These are phyloP conservation scores for Sebastes wilsoni DNA, from an alignment of 2,797 vertebrate species.

Conservation along the genomic window DNA sequence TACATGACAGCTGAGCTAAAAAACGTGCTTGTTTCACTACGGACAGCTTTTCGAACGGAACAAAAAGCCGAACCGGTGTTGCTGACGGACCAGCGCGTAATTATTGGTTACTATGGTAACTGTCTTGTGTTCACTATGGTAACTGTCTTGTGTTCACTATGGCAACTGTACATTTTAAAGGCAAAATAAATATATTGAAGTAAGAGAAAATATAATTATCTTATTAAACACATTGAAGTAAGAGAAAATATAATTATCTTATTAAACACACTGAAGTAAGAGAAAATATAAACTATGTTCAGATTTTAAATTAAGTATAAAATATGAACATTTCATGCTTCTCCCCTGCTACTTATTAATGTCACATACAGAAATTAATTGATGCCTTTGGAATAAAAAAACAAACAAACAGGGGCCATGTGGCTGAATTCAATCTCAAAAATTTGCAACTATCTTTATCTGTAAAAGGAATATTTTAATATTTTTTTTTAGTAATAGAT, in stretches of 20 bases:
- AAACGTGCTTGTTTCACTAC: conserved; percentile 44
- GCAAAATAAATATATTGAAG: too few relatives aligned
- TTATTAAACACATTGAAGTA: too few relatives aligned
- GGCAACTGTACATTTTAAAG: too few relatives aligned
- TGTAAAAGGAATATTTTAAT: background rate
- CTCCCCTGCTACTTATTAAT: background rate
- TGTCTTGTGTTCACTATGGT: too few relatives aligned
- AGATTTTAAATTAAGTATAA: background rate
- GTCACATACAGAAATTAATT: background rate
- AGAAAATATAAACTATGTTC: background rate
- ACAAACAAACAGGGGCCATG: background rate
- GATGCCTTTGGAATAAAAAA: background rate
- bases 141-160: too few relatives aligned
- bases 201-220: too few relatives aligned
- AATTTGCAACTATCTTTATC: background rate
- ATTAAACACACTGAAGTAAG: too few relatives aligned
- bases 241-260: too few relatives aligned
- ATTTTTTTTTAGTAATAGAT: background rate
- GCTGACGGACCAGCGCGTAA: conserved; percentile 19
- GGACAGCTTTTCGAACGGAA: conserved; percentile 43
- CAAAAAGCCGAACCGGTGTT: conserved; percentile 3
- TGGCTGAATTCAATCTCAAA: background rate
- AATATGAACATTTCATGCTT: background rate
- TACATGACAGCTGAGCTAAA: background rate
- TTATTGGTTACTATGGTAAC: conserved; percentile 15